These are phyloP conservation scores for Hepsetus odoe DNA, from an alignment of 2,113 vertebrate genomes.

Conservation along the genomic window DNA sequence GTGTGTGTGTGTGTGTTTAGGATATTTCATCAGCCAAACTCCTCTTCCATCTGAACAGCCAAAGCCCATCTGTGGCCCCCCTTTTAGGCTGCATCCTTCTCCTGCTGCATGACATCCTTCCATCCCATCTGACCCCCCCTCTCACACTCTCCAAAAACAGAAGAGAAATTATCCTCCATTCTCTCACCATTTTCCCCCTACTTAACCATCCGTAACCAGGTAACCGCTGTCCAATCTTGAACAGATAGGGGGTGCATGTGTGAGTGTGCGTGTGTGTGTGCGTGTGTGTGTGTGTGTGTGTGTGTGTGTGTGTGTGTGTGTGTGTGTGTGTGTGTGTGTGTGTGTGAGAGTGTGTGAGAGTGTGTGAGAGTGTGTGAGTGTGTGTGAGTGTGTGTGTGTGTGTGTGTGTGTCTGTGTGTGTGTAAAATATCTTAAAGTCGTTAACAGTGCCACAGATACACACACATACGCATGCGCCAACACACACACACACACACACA, in stretches of 20 bases:
- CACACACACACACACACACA: too few species aligned
- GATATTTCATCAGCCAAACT: slow-evolving; percentile 27
- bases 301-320: background rate
- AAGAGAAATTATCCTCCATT: slow-evolving; percentile 61
- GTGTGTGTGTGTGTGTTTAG: slow-evolving; percentile 9
- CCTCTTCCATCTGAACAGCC: slow-evolving; percentile 29
- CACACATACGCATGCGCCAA: too few species aligned
- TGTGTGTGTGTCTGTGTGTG: slow-evolving; percentile 32
- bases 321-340: slow-evolving; percentile 31
- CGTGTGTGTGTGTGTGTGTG: slow-evolving; percentile 23
- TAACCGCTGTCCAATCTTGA: slow-evolving; percentile 42
- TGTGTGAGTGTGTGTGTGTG: slow-evolving; percentile 45
- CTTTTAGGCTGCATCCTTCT: too few species aligned
- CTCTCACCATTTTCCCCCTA: slow-evolving; percentile 57
- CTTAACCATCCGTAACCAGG: slow-evolving; percentile 43
- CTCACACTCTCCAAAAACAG: slow-evolving; percentile 39
- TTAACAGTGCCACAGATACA: too few species aligned
- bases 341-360: slow-evolving; percentile 37
- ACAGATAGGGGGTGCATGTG: background rate
- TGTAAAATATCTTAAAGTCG: too few species aligned
- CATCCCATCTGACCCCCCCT: slow-evolving; percentile 30
- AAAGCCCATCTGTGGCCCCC: background rate
- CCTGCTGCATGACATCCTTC: slow-evolving; percentile 29
- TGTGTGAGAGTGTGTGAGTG: slow-evolving; percentile 45
- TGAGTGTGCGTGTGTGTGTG: background rate